A percentile compares a stretch with the other conserved stretches of the same genome.
These are phyloP conservation scores for Bombus balteatus DNA, from an alignment of 1,140 invertebrate species.

Conservation along the genomic window DNA sequence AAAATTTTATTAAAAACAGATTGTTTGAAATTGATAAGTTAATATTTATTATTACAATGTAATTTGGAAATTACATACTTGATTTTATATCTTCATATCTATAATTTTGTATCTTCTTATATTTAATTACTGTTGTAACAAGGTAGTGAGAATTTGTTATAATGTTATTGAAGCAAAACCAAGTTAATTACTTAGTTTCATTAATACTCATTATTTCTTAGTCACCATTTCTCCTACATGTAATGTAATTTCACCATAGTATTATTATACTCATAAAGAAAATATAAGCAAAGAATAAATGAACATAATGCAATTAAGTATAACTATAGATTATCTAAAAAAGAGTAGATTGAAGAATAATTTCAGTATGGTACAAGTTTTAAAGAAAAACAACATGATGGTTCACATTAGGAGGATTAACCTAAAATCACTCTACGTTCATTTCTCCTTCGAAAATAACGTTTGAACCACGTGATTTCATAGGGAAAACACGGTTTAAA, in stretches of 20 bases:
- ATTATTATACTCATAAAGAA: no score
- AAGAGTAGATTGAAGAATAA: neutral
- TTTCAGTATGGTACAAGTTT: neutral
- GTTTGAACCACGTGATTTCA: slow-evolving; percentile 21
- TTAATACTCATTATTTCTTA: neutral
- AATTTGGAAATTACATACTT: neutral
- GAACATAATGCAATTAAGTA: no score
- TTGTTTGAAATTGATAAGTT: neutral
- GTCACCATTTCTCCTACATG: no score
- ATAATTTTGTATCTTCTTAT: neutral
- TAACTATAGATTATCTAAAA: no score
- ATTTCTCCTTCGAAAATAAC: slow-evolving; percentile 37
- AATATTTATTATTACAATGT: no score
- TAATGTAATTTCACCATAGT: no score
- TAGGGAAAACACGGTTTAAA: neutral
- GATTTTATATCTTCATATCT: neutral
- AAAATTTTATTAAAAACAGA: neutral
- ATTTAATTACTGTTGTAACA: neutral
- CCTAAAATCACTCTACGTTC: neutral
- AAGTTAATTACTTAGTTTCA: neutral
- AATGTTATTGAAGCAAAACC: neutral
- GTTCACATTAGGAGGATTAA: neutral
- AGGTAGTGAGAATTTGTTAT: neutral
- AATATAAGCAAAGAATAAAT: no score
- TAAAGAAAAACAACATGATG: neutral